Percentiles rank a stretch among this genome's conserved stretches.
Conservation (phyloP, 2,888 invertebrate species). For the Frankliniella fusca region DNA sequence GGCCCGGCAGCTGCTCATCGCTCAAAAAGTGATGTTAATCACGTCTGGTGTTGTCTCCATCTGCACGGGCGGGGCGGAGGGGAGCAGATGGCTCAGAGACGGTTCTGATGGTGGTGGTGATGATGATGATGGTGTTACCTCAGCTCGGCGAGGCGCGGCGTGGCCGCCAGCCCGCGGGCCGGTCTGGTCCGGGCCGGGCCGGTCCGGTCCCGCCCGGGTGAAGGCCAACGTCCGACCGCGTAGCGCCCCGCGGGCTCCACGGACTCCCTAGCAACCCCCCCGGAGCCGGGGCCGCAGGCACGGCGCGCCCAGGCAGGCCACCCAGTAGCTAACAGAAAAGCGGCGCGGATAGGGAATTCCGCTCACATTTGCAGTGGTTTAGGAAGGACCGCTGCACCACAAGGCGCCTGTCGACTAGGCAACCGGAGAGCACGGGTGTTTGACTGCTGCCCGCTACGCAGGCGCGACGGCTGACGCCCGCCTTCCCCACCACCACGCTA, state of each 20-base stretch:
- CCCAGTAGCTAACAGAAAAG: neutral
- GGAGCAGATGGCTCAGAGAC: neutral
- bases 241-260: neutral
- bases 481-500: too few relatives aligned
- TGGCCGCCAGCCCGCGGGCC: neutral
- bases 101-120: neutral
- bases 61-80: neutral
- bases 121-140: constrained; percentile 12
- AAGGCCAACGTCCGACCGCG: neutral
- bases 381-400: too few relatives aligned
- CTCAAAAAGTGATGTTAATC: too few relatives aligned
- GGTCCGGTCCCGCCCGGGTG: neutral
- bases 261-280: neutral
- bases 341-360: too few relatives aligned
- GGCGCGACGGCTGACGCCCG: too few relatives aligned
- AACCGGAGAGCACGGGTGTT: too few relatives aligned
- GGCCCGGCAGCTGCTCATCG: neutral
- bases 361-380: too few relatives aligned
- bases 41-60: too few relatives aligned
- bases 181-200: neutral
- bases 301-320: neutral
- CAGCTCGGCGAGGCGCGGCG: neutral
- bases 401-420: too few relatives aligned
- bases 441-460: too few relatives aligned
- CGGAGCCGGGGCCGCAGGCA: neutral